Evolutionary conservation across 2,888 invertebrate species (phyloP).

Genomic region (Caenorhabditis parvicauda): DNA sequence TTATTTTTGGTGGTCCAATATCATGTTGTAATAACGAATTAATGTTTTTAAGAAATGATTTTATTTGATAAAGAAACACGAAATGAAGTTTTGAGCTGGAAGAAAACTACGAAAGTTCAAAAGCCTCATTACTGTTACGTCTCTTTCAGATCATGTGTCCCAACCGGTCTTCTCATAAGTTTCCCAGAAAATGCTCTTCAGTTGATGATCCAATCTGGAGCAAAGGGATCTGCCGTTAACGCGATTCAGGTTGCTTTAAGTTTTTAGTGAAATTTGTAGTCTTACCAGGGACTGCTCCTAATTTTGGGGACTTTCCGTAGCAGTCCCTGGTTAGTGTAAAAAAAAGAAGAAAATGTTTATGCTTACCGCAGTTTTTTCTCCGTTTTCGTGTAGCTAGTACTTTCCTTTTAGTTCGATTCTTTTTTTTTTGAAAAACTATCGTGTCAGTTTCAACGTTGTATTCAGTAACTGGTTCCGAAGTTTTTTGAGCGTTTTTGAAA

Average conservation of each 20-base stretch:
- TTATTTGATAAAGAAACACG: no score
- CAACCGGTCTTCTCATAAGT: conserved; percentile 78
- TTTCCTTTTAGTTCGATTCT: no score
- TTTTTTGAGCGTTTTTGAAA: no score
- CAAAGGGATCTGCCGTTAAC: conserved; percentile 88
- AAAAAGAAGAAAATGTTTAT: no score
- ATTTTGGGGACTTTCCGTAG: not conserved
- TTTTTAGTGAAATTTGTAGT: conserved; percentile 1
- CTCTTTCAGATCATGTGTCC: conserved; percentile 73
- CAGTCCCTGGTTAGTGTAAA: no score
- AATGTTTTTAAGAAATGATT: conserved; percentile 4
- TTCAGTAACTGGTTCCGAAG: no score
- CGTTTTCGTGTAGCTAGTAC: no score
- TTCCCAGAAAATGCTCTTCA: conserved; percentile 96
- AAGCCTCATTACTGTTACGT: not conserved
- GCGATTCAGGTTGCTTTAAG: conserved; percentile 60
- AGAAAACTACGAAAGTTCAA: no score
- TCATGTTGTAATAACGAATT: not conserved
- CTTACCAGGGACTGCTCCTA: not conserved
- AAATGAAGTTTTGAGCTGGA: no score
- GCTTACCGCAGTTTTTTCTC: no score
- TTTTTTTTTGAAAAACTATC: no score
- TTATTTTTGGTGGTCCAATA: not conserved
- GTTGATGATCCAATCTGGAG: conserved; percentile 95
- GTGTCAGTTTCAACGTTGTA: no score